A percentile compares a stretch with the other conserved stretches of the same genome.
Evolutionary conservation across 2,797 vertebrate genomes (phyloP).

Genomic region (Argentina silus): DNA sequence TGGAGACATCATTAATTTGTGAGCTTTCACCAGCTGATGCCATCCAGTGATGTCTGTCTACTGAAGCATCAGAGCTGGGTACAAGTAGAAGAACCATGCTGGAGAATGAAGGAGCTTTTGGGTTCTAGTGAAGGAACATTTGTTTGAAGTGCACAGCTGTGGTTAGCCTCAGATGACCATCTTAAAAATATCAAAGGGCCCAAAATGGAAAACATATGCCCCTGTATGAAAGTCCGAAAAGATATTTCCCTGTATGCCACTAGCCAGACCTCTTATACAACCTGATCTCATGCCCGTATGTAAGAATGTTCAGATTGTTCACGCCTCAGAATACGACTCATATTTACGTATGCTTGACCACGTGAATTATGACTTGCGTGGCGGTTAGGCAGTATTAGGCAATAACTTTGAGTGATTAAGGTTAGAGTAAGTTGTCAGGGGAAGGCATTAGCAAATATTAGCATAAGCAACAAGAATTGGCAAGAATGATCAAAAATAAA

Average conservation of each 20-base stretch:
- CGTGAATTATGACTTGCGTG: no score
- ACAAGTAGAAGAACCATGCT: constrained; percentile 19
- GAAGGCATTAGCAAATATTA: no score
- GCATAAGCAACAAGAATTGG: no score
- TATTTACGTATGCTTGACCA: no score
- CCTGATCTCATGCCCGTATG: no score
- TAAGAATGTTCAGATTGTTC: no score
- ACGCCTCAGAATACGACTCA: no score
- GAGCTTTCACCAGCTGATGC: constrained; percentile 71
- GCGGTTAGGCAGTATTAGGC: no score
- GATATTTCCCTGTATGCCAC: background rate
- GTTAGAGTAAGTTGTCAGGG: no score
- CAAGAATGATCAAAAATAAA: no score
- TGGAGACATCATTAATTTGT: constrained; percentile 84
- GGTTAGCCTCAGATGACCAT: constrained; percentile 24
- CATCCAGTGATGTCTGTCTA: constrained; percentile 55
- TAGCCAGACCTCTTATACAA: background rate
- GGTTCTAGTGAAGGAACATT: constrained; percentile 10
- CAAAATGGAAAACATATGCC: background rate
- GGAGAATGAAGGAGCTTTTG: background rate
- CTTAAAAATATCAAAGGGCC: constrained; percentile 33
- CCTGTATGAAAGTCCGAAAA: no score
- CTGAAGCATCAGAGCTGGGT: constrained; percentile 52
- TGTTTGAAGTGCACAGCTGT: constrained; percentile 24
- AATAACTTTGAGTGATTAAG: no score